Percentiles rank a stretch among this genome's conserved stretches.
These are phyloP conservation scores for Colletes collaris DNA, from an alignment of 2,888 invertebrate genomes.

Conservation along the genomic window DNA sequence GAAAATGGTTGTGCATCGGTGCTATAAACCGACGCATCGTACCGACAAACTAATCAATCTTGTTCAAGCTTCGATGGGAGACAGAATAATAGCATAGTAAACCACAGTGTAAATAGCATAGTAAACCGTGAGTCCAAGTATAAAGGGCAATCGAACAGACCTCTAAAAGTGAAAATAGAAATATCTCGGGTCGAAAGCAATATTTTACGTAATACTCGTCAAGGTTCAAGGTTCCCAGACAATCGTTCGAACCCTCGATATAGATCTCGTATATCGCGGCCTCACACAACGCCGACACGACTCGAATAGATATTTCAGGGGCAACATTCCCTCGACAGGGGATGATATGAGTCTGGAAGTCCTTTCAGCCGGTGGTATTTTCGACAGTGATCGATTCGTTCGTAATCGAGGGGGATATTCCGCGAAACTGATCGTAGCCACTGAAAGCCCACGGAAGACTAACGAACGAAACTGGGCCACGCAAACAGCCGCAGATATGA, in stretches of 20 bases:
- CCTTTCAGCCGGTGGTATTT: conserved; percentile 4
- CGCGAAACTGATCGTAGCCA: conserved; percentile 22
- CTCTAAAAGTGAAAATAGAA: no score
- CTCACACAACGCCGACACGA: neutral
- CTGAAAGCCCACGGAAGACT: conserved; percentile 26
- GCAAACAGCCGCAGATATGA: conserved; percentile 33
- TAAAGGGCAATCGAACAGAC: no score
- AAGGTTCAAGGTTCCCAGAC: neutral
- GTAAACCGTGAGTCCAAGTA: no score
- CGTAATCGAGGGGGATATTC: conserved; percentile 8
- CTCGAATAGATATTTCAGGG: neutral
- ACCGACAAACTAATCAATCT: no score
- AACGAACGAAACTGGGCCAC: conserved; percentile 44
- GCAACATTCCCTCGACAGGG: neutral
- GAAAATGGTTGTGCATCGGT: no score
- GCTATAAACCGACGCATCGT: no score
- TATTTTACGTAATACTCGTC: neutral
- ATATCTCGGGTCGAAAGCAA: no score
- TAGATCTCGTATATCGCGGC: neutral
- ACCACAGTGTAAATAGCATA: no score
- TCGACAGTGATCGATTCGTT: conserved; percentile 11
- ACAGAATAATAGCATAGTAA: no score
- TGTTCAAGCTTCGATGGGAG: no score
- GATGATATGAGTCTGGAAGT: conserved; percentile 1
- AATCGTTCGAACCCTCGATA: neutral